Conservation (phyloP, 2,113 vertebrate species). For the Tretioscincus oriximinensis region DNA sequence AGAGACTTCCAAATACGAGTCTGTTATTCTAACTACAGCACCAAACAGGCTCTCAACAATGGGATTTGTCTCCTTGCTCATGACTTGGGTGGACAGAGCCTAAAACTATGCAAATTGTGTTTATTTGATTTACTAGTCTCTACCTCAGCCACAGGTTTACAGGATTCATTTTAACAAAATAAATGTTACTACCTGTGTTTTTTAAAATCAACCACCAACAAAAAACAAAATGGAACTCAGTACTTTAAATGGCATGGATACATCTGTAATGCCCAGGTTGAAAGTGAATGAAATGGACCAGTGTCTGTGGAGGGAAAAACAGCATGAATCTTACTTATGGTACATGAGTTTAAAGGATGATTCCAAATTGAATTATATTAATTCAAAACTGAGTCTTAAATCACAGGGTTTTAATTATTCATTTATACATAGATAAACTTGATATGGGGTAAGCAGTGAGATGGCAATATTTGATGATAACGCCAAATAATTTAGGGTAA, state of each 20-base stretch:
- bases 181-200: background rate
- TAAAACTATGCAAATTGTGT: background rate
- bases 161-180: background rate
- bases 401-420: background rate
- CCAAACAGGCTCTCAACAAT: background rate
- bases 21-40: too few relatives aligned
- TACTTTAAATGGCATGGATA: conserved; percentile 70
- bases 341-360: conserved; percentile 28
- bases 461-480: too few relatives aligned
- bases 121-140: background rate
- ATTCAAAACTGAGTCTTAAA: background rate
- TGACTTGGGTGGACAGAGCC: background rate
- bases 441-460: too few relatives aligned
- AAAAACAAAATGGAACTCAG: conserved; percentile 38
- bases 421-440: too few relatives aligned
- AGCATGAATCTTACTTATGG: conserved; percentile 29
- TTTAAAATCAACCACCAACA: conserved; percentile 8
- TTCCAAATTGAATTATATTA: background rate
- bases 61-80: background rate
- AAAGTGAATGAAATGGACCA: conserved; percentile 70
- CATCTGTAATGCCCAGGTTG: conserved; percentile 71
- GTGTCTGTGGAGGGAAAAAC: conserved; percentile 69
- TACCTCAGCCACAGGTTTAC: background rate
- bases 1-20: too few relatives aligned
- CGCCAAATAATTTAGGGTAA: too few relatives aligned